These are phyloP conservation scores for Ascaphus truei DNA, from an alignment of 2,113 vertebrate species.

Conservation along the genomic window DNA sequence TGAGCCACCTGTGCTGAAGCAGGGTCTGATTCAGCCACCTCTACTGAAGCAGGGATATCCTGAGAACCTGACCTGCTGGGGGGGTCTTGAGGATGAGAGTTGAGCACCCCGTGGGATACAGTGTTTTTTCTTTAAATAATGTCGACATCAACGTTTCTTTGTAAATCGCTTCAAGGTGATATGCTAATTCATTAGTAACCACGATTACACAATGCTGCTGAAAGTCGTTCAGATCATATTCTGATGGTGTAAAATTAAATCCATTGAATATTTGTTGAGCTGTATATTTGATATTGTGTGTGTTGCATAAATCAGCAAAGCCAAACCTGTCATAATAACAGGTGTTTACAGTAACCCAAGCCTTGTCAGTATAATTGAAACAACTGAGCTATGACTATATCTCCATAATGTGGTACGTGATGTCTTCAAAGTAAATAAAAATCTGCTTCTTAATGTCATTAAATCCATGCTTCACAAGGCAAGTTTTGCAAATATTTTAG, in stretches of 20 bases:
- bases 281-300: not conserved
- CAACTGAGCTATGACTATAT: not conserved
- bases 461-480: slow-evolving; percentile 3
- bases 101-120: too few species aligned
- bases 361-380: slow-evolving; percentile 36
- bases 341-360: slow-evolving; percentile 24
- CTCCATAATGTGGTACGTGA: not conserved
- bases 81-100: too few species aligned
- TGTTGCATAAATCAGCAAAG: slow-evolving; percentile 21
- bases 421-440: not conserved
- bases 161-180: too few species aligned
- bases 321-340: slow-evolving; percentile 25
- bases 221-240: not conserved
- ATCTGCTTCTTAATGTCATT: not conserved
- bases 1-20: too few species aligned
- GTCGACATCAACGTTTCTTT: too few species aligned
- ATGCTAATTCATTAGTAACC: too few species aligned
- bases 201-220: too few species aligned
- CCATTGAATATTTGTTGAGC: not conserved
- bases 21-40: too few species aligned
- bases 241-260: too few species aligned
- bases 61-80: too few species aligned
- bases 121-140: too few species aligned
- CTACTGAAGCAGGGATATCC: too few species aligned
- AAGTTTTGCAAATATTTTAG: slow-evolving; percentile 37